Evolutionary conservation across 1,140 invertebrate genomes (phyloP), one percentile per base, ranked within the genome.

Genomic region (Linepithema humile): DNA sequence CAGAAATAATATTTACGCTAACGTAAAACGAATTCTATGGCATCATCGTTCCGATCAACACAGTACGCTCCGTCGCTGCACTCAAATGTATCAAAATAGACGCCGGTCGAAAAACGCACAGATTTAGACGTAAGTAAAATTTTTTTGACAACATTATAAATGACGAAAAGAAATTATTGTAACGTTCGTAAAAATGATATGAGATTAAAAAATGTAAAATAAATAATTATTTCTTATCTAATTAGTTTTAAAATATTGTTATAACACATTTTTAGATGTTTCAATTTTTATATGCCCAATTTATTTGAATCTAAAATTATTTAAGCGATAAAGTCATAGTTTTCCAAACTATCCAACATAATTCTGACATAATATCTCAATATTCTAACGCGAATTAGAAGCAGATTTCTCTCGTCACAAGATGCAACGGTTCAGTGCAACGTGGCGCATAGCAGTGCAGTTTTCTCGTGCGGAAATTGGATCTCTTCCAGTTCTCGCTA

Each of bases 401-500:
- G 1, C n/a, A 23, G n/a, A n/a, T 80, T 80, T 80, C 35, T 29
- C 23, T 67, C 17, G 35, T 43, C 26, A 70, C 17, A 23, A 77
- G n/a, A 64, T 64, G 12, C 26, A 35, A 50, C 26, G 32, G 32
- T 40, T 82, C 45, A 62, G 29, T 40, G 38, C 40, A 55, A 6
- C 64, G 5, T 38, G 20, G 32, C 38, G 20, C n/a, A 23, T 17
- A 57, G 65, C 32, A 23, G 26, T 74, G 57, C 38, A 55, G 32
- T 85, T 73, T 69, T 78, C 23, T 83, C 59, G 50, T 45, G 64
- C 74, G 48, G 32, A 86, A 88, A 89, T 90, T 90, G 89, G 86
- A 90, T 26, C 57, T 85, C 77, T 88, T 89, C 89, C 89, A 90
- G 88, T 89, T 78, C 3, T 70, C 32, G 64, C 50, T 83, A 67